Base-by-base conservation (phyloP, 1,140 invertebrate genomes). In the Drosophila kanapiae region DNA sequence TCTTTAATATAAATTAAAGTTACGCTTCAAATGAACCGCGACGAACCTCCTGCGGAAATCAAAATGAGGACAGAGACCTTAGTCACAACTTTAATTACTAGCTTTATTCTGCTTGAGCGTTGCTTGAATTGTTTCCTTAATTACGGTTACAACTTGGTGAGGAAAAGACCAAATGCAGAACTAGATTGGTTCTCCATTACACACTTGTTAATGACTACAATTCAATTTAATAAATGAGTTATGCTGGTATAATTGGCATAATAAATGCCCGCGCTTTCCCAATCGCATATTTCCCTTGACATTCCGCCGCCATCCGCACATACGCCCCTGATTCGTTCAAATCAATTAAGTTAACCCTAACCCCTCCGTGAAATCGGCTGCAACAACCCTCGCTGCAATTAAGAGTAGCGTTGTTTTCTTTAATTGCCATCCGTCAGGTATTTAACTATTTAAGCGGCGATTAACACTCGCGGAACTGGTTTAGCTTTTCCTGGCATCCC, bases 381-480 rank as follows among this genome's bases (percentile, higher is more conserved):
- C 65, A 59, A 29, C 65, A 59, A 29, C 37, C 54, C 69, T 57
- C 69, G 67, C 54, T 35, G 67, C 70, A 75, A 77, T 77, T 77
- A 67, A 59, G 31, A 60, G 58, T 40, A 67, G 51, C 40, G 54
- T 62, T 75, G 72, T 72, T 78, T 65, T 74, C 68, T 61, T 64
- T 84, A 84, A 84, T 84, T 77, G 78, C 68, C 48, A 16, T 35
- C 69, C 49, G 69, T 59, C 53, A 23, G 69, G 69, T 40, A 62
- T 51, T 68, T 67, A 51, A 58, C 54, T 80, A 72, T 78, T 84
- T 81, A 74, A 71, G 31, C 58, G 67, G 31, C 64, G 60, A 86
- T 86, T 75, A 71, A 64, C 67, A 80, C 75, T 85, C 61, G 51
- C 82, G 84, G 72, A 86, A 78, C 78, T 64, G 59, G 82, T 86